Base-by-base conservation (phyloP, 2,888 invertebrate species). In the Carpatolechia fugitivella region DNA sequence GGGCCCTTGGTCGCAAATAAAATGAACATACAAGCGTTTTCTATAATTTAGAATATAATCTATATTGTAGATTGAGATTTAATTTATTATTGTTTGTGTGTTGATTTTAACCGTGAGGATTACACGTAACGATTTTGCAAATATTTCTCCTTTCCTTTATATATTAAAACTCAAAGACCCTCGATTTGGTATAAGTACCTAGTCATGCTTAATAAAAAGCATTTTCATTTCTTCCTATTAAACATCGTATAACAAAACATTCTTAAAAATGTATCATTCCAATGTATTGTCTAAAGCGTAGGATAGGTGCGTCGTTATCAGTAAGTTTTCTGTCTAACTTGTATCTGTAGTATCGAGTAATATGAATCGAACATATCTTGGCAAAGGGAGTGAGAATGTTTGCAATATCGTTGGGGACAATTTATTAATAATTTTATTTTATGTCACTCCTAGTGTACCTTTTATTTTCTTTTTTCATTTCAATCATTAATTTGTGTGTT, bases 251-350 rank as follows among this genome's bases (percentile, higher is more conserved):
- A 69, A 83, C 80, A 78, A 75, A 80, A 88, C 89, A 89, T 89
- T 89, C 89, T 89, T 84, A 70, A 82, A 84, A 86, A 86, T 82
- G 78, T 88, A 89, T 88, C 89, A 90, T 90, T 90, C 89, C 89
- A 90, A 82, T 87, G 76, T 87, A 85, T 79, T 80, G 74, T 84
- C 82, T 88, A 86, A 87, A 87, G 79, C 73, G 82, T 88, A 88
- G 87, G 78, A 80, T 89, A 89, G 87, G 81, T 83, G 77, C 77
- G 75, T 76, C 74, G 73, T 82, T 79, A 82, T 81, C 70, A 72
- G 74, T 86, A 80, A 83, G 80, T 77, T 74, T 24, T 70, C 60
- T 61, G 57, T 65, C 60, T 61, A 61, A 58, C 56, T 61, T 60
- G 14, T 54, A 48, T 52, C 59, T 54, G 55, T 55, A 57, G 54